phyloP scores from a whole-genome alignment of 2,888 invertebrate genomes.

The Metacarcinus magister region DNA sequence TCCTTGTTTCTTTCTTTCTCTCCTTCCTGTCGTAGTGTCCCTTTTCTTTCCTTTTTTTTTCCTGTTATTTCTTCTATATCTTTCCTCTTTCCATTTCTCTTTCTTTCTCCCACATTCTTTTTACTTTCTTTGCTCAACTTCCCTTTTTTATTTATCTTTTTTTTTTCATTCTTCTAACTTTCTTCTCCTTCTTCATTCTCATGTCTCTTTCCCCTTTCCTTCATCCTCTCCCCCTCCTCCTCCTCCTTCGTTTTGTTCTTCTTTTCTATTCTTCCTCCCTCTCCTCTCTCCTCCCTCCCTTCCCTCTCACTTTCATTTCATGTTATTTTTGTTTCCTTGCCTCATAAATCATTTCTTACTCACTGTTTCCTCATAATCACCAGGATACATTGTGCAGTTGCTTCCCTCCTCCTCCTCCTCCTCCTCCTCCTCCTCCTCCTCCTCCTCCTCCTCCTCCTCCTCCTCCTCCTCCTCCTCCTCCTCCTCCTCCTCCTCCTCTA shows the following conservation, averaged over 20 bases:
- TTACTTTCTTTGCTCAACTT: background rate
- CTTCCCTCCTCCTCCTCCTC: constrained; percentile 1
- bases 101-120: background rate
- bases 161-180: background rate
- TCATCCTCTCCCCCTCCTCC: background rate
- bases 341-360: background rate
- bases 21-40: background rate
- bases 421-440: constrained; percentile 28
- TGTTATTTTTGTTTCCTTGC: background rate
- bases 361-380: background rate
- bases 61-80: background rate
- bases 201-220: background rate
- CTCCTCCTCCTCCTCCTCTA: constrained; percentile 28
- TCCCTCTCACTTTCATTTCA: too few relatives aligned
- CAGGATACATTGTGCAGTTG: background rate
- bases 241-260: too few relatives aligned
- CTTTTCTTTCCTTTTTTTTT: background rate
- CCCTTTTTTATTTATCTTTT: background rate
- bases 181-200: background rate
- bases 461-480: constrained; percentile 36
- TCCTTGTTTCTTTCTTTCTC: background rate
- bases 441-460: constrained; percentile 6
- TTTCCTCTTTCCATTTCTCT: background rate
- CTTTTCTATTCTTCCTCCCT: too few relatives aligned
- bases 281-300: too few relatives aligned